Percentiles rank a stretch among this genome's conserved stretches.
Conservation (phyloP, 2,113 vertebrate species). For the Camelus dromedarius region DNA sequence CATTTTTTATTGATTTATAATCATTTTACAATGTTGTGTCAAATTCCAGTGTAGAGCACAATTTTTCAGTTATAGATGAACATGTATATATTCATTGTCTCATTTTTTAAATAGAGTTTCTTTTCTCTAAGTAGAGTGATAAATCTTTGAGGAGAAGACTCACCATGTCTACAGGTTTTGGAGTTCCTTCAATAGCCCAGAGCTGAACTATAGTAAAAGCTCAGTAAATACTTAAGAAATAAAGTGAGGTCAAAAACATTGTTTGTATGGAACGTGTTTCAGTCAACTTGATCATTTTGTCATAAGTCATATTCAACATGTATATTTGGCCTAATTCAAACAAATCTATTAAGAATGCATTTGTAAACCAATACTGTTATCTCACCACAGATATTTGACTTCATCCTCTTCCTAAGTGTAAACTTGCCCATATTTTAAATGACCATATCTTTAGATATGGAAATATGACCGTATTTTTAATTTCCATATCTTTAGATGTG, state of each 20-base stretch:
- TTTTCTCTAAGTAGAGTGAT: neutral
- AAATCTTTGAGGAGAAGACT: neutral
- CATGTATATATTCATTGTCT: no score
- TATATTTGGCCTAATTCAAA: neutral
- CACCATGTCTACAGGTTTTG: neutral
- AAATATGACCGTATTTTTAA: conserved; percentile 34
- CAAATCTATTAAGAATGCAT: neutral
- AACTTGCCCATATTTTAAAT: conserved; percentile 24
- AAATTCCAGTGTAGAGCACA: no score
- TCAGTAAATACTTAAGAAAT: neutral
- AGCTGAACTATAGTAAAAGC: neutral
- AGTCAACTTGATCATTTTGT: conserved; percentile 37
- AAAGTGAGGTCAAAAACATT: neutral
- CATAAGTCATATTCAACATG: neutral
- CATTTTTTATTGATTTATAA: no score
- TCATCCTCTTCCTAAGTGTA: neutral
- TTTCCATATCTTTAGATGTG: neutral
- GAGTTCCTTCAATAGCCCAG: neutral
- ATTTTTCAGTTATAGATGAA: no score
- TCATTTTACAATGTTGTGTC: no score
- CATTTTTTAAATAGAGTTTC: neutral
- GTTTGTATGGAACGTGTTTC: neutral
- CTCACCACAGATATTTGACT: neutral
- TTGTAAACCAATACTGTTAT: neutral
- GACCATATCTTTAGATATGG: neutral